Evolutionary conservation across 2,113 vertebrate species (phyloP), one percentile per base, ranked within the genome.

Genomic region (Erinaceus europaeus): DNA sequence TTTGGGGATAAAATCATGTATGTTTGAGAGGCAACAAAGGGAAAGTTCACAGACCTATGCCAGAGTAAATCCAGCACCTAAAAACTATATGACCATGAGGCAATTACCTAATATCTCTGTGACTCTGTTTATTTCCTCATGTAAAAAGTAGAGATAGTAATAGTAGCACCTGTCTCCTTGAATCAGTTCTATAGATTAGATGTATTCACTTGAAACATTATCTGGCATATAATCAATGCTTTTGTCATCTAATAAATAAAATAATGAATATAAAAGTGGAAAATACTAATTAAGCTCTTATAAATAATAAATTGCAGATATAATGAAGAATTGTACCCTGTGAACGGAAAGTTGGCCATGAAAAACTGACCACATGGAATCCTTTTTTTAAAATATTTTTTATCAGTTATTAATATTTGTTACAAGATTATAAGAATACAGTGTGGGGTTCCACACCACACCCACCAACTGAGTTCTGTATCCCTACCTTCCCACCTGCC

Each of bases 161-260:
- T 23, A 57, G 68, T 57, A 71, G 67, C 75, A 25, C 9, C 32
- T 84, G 21, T 29, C 36, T 84, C 10, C 20, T 72, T 27, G 40
- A 10, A 57, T 50, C 78, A 34, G 67, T 20, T 68, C 32, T 76
- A 20, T 93, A 80, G 48, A 72, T 42, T 36, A 29, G 87, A 57
- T 67, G 0, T 48, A 9, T 75, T 92, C 27, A 82, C 53, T 89
- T 82, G 34, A 64, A 85, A 65, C 6, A 86, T 38, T 78, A 61
- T 40, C 7, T 81, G 59, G 18, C 15, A 61, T 59, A n/a, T 59
- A 80, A 32, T 62, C 73, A 72, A 17, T 75, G 18, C 11, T 83
- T 81, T 52, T 80, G 46, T 57, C 52, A 87, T 48, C 25, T 62
- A 86, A 65, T 38, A 86, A 80, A 82, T 72, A 69, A 84, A 81